Conservation (phyloP, 2,888 invertebrate species). For the Ashinkailepas kermadecensis region DNA sequence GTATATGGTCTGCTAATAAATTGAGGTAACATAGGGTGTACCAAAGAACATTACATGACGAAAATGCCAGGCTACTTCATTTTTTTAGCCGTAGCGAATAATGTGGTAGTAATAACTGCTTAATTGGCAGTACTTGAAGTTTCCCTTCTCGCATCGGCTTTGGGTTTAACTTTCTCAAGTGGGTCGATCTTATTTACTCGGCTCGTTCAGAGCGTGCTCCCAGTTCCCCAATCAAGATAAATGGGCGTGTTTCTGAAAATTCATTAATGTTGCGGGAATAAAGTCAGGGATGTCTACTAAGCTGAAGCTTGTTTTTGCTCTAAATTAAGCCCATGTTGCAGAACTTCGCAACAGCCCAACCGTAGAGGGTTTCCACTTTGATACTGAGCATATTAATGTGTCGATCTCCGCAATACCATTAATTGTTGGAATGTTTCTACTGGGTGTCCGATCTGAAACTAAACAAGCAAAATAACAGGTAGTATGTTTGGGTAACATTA, state of each 20-base stretch:
- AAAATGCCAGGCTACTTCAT: background rate
- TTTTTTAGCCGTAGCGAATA: background rate
- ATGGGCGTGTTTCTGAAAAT: background rate
- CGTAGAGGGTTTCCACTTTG: background rate
- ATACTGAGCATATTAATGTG: background rate
- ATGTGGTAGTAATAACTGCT: background rate
- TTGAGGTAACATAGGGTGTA: background rate
- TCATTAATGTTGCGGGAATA: background rate
- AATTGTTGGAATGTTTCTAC: background rate
- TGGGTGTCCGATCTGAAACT: background rate
- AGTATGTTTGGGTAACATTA: background rate
- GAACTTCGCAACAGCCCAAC: background rate
- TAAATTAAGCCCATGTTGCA: background rate
- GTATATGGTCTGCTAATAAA: background rate
- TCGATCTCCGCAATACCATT: background rate
- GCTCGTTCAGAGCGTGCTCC: background rate
- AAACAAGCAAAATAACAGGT: background rate
- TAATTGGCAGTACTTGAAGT: background rate
- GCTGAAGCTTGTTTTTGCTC: background rate
- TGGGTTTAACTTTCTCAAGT: background rate
- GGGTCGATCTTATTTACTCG: background rate
- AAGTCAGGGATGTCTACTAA: background rate
- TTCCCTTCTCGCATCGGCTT: background rate
- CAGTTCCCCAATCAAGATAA: background rate
- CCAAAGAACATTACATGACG: background rate